A percentile compares a stretch with the other conserved stretches of the same genome.
Conservation (phyloP, 2,797 vertebrate genomes). For the Rhyacichthys aspro region DNA sequence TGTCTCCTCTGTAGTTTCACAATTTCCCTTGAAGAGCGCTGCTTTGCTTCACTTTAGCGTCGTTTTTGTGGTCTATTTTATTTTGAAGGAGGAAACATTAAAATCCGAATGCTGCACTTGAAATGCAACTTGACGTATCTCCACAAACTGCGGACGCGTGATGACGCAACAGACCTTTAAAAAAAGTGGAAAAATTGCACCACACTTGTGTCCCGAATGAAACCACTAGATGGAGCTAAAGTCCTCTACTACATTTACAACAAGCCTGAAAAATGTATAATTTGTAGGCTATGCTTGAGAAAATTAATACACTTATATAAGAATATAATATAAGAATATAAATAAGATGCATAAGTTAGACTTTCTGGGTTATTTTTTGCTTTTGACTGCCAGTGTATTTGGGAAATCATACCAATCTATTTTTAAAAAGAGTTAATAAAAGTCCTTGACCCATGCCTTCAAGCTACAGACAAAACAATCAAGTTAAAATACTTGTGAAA, state of each 20-base stretch:
- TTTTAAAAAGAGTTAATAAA: neutral
- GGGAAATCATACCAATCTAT: too few species aligned
- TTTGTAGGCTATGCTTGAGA: too few species aligned
- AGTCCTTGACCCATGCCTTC: neutral
- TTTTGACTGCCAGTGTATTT: neutral
- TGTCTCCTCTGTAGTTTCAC: too few species aligned
- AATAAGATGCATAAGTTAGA: too few species aligned
- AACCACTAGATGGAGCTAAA: constrained; percentile 44
- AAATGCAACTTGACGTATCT: constrained; percentile 15
- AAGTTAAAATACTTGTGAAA: too few species aligned
- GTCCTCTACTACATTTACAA: neutral
- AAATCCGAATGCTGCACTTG: neutral
- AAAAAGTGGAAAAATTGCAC: neutral
- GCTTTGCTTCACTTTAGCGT: neutral
- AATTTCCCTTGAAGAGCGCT: too few species aligned
- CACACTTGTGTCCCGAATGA: neutral
- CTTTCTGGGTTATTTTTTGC: too few species aligned
- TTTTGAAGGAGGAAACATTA: neutral
- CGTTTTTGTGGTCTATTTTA: neutral
- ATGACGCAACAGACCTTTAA: constrained; percentile 41
- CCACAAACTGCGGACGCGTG: constrained; percentile 7
- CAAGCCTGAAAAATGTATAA: too few species aligned
- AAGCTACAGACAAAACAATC: neutral
- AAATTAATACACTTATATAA: too few species aligned
- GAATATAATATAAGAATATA: too few species aligned